These are phyloP conservation scores for Eristalinus sepulchralis DNA, from an alignment of 2,888 invertebrate species.

Conservation along the genomic window DNA sequence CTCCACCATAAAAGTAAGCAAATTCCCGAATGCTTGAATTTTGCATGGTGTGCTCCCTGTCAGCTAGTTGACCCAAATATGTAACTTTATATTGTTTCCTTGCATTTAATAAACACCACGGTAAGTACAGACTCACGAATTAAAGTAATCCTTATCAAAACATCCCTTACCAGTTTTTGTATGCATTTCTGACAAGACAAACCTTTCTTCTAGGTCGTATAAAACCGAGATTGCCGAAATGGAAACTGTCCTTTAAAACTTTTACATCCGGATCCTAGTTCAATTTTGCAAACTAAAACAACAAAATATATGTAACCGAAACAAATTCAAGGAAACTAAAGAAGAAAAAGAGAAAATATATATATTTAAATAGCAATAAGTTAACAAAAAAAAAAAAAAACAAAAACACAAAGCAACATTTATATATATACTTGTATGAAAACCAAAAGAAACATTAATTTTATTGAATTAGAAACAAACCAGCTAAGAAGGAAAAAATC, in stretches of 20 bases:
- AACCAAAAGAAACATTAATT: slow-evolving; percentile 32
- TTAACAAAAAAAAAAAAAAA: slow-evolving; percentile 65
- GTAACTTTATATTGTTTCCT: background rate
- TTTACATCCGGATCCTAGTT: slow-evolving; percentile 64
- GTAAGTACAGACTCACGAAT: slow-evolving; percentile 18
- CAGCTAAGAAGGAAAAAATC: slow-evolving; percentile 49
- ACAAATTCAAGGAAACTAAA: slow-evolving; percentile 17
- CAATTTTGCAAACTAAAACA: slow-evolving; percentile 64
- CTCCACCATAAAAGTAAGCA: background rate
- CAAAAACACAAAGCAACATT: slow-evolving; percentile 56
- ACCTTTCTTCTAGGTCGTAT: slow-evolving; percentile 79
- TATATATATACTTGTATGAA: slow-evolving; percentile 36
- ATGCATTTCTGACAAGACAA: background rate
- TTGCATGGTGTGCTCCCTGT: background rate
- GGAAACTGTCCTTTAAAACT: slow-evolving; percentile 92
- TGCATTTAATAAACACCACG: background rate
- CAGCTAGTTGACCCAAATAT: background rate
- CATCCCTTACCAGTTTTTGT: background rate
- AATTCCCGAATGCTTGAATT: background rate
- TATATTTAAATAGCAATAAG: slow-evolving; percentile 74
- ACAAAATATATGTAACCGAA: slow-evolving; percentile 58
- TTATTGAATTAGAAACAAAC: slow-evolving; percentile 31
- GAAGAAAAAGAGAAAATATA: slow-evolving; percentile 29
- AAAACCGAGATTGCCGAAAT: slow-evolving; percentile 92
- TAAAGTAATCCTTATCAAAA: background rate